These are phyloP conservation scores for Hyperoodon ampullatus DNA, from an alignment of 2,113 vertebrate genomes.

Conservation along the genomic window DNA sequence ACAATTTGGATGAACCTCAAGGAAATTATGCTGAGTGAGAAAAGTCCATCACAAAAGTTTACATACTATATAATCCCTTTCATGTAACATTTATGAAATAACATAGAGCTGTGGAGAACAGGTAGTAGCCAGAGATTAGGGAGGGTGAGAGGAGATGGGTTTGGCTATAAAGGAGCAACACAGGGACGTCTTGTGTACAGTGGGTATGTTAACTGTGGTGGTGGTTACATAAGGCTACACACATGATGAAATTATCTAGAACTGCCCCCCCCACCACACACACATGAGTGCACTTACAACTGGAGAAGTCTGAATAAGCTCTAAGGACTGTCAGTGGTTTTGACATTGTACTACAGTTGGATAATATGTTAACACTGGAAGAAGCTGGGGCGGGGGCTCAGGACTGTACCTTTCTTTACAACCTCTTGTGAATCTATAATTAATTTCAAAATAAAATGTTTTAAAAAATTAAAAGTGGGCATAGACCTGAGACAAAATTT, in stretches of 20 bases:
- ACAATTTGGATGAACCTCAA: background rate
- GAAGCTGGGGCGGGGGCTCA: background rate
- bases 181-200: background rate
- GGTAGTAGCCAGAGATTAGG: background rate
- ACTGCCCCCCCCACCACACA: background rate
- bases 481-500: background rate
- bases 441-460: background rate
- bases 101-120: background rate
- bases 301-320: background rate
- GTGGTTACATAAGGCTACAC: background rate
- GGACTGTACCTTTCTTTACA: background rate
- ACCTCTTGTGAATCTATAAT: background rate
- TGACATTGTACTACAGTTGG: background rate
- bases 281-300: background rate
- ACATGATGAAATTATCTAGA: background rate
- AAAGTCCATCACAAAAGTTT: background rate
- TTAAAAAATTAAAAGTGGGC: background rate
- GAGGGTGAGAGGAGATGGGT: background rate
- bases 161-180: background rate
- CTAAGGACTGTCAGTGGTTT: background rate
- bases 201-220: background rate
- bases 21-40: background rate
- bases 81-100: background rate
- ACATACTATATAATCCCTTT: background rate
- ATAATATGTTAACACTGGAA: background rate